A percentile compares a stretch with the other conserved stretches of the same genome.
These are phyloP conservation scores for Macaria notata DNA, from an alignment of 2,888 invertebrate genomes.

Conservation along the genomic window DNA sequence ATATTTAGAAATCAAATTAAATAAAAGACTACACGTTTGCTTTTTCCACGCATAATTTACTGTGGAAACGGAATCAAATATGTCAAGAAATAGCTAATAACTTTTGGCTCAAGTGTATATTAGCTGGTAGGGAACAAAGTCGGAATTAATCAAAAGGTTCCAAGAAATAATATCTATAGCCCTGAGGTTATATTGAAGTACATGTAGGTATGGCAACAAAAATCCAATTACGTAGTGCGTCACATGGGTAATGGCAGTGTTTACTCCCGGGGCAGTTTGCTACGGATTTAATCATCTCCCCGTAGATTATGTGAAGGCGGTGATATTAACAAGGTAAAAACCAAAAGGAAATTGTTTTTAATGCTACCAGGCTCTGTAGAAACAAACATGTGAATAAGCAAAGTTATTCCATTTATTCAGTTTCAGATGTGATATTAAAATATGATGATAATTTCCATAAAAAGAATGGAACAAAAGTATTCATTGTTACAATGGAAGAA, in stretches of 20 bases:
- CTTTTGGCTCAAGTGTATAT: slow-evolving; percentile 5
- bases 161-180: slow-evolving; percentile 21
- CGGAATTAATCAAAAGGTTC: slow-evolving; percentile 18
- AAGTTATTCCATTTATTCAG: too few relatives aligned
- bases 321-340: slow-evolving; percentile 15
- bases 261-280: slow-evolving; percentile 45
- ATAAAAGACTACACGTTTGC: too few relatives aligned
- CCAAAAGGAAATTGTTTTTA: slow-evolving; percentile 3
- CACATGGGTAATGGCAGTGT: slow-evolving; percentile 46
- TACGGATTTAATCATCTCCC: slow-evolving; percentile 38
- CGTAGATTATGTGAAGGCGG: slow-evolving; percentile 21
- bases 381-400: too few relatives aligned
- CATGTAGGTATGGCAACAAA: slow-evolving; percentile 48
- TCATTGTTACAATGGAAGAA: too few relatives aligned
- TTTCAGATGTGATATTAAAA: too few relatives aligned
- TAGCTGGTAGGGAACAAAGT: slow-evolving; percentile 5
- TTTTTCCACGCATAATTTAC: too few relatives aligned
- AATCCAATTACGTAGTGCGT: slow-evolving; percentile 51
- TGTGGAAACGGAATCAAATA: background rate
- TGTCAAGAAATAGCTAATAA: slow-evolving; percentile 1
- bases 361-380: too few relatives aligned
- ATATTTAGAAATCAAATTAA: too few relatives aligned
- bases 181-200: slow-evolving; percentile 19
- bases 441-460: too few relatives aligned
- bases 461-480: too few relatives aligned